These are phyloP conservation scores for Porites lobata DNA, from an alignment of 92 coral and sea anemone species.

Conservation along the genomic window DNA sequence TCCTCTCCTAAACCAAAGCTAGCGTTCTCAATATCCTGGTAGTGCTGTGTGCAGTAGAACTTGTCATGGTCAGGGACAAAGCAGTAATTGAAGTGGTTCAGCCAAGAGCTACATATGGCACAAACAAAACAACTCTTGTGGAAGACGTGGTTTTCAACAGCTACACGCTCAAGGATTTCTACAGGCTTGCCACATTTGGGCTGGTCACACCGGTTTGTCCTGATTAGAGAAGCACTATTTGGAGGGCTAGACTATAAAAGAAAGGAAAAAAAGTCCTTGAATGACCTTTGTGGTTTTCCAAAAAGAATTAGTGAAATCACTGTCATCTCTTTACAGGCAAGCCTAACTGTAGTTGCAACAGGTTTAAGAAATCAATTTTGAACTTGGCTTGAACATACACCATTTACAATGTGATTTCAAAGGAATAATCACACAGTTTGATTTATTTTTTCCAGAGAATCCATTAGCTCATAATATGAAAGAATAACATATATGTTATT, in stretches of 20 bases:
- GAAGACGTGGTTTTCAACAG: constrained; percentile 91
- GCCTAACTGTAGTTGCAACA: no score
- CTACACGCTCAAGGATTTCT: constrained; percentile 82
- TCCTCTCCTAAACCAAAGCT: constrained; percentile 84
- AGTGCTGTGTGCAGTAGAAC: constrained; percentile 95
- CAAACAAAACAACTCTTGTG: constrained; percentile 95
- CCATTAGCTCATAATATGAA: no score
- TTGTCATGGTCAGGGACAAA: constrained; percentile 96
- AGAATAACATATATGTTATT: no score
- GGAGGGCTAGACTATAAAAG: constrained; percentile 4
- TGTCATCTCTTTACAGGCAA: no score
- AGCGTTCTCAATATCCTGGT: constrained; percentile 92
- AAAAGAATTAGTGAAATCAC: no score
- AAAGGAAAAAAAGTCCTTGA: background rate
- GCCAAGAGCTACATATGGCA: constrained; percentile 88
- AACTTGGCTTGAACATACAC: no score
- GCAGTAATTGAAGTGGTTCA: constrained; percentile 96
- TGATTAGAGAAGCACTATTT: constrained; percentile 23
- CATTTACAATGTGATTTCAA: no score
- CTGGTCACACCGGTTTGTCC: constrained; percentile 80
- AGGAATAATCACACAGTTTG: no score
- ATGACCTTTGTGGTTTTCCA: no score
- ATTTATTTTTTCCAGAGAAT: no score
- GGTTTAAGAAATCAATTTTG: no score
- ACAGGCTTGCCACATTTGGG: constrained; percentile 72